phyloP scores from a whole-genome alignment of 2,113 vertebrate genomes.

The Tragulus kanchil region DNA sequence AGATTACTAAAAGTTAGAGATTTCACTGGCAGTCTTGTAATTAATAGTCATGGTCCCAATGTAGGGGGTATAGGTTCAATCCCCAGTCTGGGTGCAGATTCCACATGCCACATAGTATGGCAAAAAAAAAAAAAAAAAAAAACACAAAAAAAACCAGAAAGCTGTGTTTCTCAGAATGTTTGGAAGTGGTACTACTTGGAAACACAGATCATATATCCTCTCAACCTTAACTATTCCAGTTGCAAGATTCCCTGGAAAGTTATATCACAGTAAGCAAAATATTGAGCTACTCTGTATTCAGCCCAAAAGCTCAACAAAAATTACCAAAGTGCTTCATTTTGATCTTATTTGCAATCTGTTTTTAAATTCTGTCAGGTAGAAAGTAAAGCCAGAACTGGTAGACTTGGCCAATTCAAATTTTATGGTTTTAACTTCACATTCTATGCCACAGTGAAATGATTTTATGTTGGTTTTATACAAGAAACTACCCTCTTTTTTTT shows the following conservation, averaged over 20 bases:
- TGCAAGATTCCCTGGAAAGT: conserved; percentile 19
- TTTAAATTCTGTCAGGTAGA: conserved; percentile 46
- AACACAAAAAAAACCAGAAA: neutral
- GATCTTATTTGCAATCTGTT: neutral
- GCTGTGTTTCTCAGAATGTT: neutral
- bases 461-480: conserved; percentile 42
- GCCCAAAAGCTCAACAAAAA: conserved; percentile 10
- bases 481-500: conserved; percentile 41
- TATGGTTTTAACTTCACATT: conserved; percentile 22
- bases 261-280: neutral
- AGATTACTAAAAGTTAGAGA: neutral
- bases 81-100: neutral
- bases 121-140: neutral
- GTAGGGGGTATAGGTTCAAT: neutral
- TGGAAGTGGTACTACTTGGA: neutral
- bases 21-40: neutral
- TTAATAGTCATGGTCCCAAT: neutral
- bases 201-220: neutral
- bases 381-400: neutral
- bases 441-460: conserved; percentile 27
- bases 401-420: neutral
- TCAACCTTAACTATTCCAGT: neutral
- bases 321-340: neutral
- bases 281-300: neutral
- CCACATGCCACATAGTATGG: neutral